Base-by-base conservation (phyloP, 2,888 invertebrate species). In the Corbicula japonica region DNA sequence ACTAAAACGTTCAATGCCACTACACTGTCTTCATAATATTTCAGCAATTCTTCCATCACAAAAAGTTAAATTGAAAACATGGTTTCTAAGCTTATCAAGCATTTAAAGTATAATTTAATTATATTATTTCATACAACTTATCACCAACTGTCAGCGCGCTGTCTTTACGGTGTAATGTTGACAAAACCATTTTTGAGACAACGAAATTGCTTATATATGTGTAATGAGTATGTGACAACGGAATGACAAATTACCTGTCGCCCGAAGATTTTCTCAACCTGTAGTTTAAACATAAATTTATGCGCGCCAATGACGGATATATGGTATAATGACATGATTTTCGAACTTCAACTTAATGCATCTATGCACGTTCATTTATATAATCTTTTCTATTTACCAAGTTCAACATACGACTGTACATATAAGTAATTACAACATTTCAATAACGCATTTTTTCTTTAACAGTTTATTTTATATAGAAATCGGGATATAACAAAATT, bases 201-300 rank as follows among this genome's bases (percentile, higher is more conserved):
- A 21, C 10, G 41, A 44, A 41, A 46, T 34, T 63, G 78, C 52
- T 73, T 79, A 70, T 79, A 79, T 77, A 61, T 65, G 60, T 69
- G 70, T 70, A 65, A 56, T 71, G 61, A 66, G 46, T 46, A 32
- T n/a, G n/a, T 56, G 62, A 62, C 52, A 62, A 65, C 32, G 18
- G 28, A 21, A 56, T 75, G 75, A 75, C 74, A 71, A 68, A 80
- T 71, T 23, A 30, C 56, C 71, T 80, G 79, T 80, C 79, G 65
- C 52, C 69, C 28, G 21, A 28, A 71, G 58, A 58, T 35, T 65
- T 35, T 65, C n/a, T 41, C 50, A 66, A 58, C 50, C 15, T 26
- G 38, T 66, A 35, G 23, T 65, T 65, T 26, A 52, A 65, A 52
- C 52, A 52, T 52, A 38, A 52, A 65, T 52, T 65, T 65, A 65